These are phyloP conservation scores for Leptinotarsa haldemani DNA, from an alignment of 2,888 invertebrate genomes.

Conservation along the genomic window DNA sequence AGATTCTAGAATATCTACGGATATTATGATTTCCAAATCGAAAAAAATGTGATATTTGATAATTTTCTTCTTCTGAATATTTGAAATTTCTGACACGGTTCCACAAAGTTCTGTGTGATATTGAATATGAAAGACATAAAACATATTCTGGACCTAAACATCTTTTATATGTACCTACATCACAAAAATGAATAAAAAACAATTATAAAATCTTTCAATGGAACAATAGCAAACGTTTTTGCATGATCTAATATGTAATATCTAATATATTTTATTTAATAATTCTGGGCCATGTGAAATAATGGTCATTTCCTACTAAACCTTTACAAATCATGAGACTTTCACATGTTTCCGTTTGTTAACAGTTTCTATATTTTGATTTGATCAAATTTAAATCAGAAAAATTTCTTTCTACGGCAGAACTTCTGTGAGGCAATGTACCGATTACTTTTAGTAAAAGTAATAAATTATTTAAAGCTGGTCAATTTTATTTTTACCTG, in stretches of 20 bases:
- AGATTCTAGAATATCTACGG: too few species aligned
- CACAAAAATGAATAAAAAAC: too few species aligned
- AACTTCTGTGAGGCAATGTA: conserved; percentile 15
- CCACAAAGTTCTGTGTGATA: too few species aligned
- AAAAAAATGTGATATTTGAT: too few species aligned
- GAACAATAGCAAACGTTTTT: neutral
- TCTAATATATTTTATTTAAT: neutral
- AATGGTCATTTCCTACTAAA: neutral
- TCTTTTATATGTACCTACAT: too few species aligned
- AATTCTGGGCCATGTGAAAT: conserved; percentile 18
- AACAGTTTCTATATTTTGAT: conserved; percentile 15
- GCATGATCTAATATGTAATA: neutral
- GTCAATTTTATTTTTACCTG: too few species aligned
- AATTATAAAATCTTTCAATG: too few species aligned
- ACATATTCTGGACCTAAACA: too few species aligned
- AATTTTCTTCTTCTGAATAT: too few species aligned
- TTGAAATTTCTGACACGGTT: too few species aligned
- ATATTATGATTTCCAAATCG: too few species aligned
- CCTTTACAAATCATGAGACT: conserved; percentile 17
- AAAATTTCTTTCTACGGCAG: conserved; percentile 9
- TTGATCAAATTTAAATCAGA: conserved; percentile 16
- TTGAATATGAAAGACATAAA: too few species aligned
- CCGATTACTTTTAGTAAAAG: conserved; percentile 18
- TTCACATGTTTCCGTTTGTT: conserved; percentile 4
- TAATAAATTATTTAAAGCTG: conserved; percentile 15